Conservation (phyloP, 2,113 vertebrate genomes). For the Heterocephalus glaber region DNA sequence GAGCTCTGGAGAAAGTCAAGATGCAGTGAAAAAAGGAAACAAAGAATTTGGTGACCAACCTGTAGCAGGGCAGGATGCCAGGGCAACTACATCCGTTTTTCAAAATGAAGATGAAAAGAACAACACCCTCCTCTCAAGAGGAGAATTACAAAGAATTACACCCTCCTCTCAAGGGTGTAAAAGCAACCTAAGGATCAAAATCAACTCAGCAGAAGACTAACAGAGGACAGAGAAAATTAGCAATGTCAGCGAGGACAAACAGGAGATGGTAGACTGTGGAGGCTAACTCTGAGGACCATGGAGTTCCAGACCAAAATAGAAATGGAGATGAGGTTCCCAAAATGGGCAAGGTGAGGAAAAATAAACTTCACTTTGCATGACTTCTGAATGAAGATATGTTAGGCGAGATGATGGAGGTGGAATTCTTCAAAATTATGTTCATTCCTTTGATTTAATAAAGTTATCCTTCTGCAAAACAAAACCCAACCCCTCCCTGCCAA, state of each 20-base stretch:
- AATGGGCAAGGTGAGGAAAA: conserved; percentile 92
- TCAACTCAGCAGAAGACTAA: conserved; percentile 85
- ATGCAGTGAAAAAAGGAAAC: conserved; percentile 83
- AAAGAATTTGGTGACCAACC: conserved; percentile 40
- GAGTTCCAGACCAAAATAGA: conserved; percentile 82
- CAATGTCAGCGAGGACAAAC: conserved; percentile 78
- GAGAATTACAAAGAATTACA: too few relatives aligned
- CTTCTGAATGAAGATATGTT: conserved; percentile 85
- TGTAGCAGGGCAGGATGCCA: neutral
- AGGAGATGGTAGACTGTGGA: conserved; percentile 80
- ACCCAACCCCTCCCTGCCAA: neutral
- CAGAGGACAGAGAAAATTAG: conserved; percentile 86
- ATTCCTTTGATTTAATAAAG: conserved; percentile 64
- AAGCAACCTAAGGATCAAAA: conserved; percentile 77
- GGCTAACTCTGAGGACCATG: conserved; percentile 86
- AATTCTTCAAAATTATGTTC: conserved; percentile 44
- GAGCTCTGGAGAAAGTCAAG: conserved; percentile 91
- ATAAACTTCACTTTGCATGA: conserved; percentile 89
- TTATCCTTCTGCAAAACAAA: neutral
- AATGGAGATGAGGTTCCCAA: conserved; percentile 85
- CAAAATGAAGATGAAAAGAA: conserved; percentile 83
- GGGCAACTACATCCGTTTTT: accelerated
- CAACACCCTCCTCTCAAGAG: conserved; percentile 70
- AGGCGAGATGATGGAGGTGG: conserved; percentile 58
- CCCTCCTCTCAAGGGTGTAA: conserved; percentile 72